These are phyloP conservation scores for Scytalopus superciliaris DNA, from an alignment of 2,113 vertebrate species.

Conservation along the genomic window DNA sequence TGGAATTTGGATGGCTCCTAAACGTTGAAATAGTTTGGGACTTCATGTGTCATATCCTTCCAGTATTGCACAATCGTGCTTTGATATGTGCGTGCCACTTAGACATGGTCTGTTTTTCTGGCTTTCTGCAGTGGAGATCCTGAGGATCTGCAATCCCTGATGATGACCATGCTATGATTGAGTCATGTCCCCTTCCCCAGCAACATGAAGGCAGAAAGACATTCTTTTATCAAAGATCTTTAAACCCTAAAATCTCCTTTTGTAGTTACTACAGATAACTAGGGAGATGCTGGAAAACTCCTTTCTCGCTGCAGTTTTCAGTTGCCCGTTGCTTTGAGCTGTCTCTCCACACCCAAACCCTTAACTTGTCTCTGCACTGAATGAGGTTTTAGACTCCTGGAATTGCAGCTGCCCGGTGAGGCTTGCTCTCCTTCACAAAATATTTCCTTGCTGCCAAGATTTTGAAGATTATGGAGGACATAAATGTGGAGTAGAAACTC, in stretches of 20 bases:
- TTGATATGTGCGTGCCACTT: neutral
- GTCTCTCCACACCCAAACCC: rapidly evolving
- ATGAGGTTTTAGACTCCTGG: neutral
- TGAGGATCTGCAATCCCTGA: neutral
- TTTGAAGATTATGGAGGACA: neutral
- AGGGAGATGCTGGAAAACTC: neutral
- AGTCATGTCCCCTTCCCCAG: neutral
- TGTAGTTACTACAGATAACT: neutral
- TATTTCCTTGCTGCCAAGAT: neutral
- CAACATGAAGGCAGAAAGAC: rapidly evolving
- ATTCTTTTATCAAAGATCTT: neutral
- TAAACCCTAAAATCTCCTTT: neutral
- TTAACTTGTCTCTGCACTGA: neutral
- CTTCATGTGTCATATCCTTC: neutral
- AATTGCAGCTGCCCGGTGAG: neutral
- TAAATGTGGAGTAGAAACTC: neutral
- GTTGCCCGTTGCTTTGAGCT: neutral
- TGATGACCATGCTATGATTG: neutral
- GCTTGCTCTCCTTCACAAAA: neutral
- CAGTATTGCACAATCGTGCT: neutral
- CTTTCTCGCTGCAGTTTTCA: neutral
- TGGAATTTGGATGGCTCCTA: neutral
- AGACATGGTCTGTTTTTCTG: neutral
- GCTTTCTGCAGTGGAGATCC: neutral
- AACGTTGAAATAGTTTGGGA: neutral